A percentile compares a stretch with the other conserved stretches of the same genome.
phyloP scores from a whole-genome alignment of 2,888 invertebrate species.

The Perizoma flavofasciatum region DNA sequence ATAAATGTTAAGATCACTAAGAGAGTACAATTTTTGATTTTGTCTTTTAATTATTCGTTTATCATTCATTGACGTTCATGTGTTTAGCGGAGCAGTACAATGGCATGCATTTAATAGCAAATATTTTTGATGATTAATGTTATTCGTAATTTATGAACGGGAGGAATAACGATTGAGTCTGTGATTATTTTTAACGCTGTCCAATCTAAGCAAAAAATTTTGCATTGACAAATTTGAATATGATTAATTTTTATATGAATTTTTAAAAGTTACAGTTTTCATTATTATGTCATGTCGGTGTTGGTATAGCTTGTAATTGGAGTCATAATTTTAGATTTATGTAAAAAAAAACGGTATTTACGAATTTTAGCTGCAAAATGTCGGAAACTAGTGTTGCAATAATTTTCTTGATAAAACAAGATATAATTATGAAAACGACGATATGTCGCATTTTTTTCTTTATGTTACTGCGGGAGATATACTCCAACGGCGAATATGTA shows the following conservation, averaged over 20 bases:
- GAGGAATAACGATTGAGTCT: slow-evolving; percentile 34
- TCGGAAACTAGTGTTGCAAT: too few relatives aligned
- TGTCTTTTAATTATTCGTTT: slow-evolving; percentile 37
- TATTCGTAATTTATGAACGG: slow-evolving; percentile 48
- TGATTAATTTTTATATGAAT: slow-evolving; percentile 30
- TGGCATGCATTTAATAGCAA: slow-evolving; percentile 76
- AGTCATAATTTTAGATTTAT: too few relatives aligned
- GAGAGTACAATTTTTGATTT: slow-evolving; percentile 59
- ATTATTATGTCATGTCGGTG: not conserved
- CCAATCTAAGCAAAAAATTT: slow-evolving; percentile 36
- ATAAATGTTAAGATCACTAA: slow-evolving; percentile 4
- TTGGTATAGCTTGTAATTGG: not conserved
- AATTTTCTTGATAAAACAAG: too few relatives aligned
- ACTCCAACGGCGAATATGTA: too few relatives aligned
- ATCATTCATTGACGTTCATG: slow-evolving; percentile 33
- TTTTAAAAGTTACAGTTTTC: not conserved
- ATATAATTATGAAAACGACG: too few relatives aligned
- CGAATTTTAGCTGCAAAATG: too few relatives aligned
- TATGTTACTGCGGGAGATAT: too few relatives aligned
- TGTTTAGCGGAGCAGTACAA: slow-evolving; percentile 65
- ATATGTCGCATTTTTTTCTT: too few relatives aligned
- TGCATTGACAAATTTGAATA: slow-evolving; percentile 31
- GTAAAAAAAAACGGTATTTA: too few relatives aligned
- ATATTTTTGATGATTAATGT: slow-evolving; percentile 54
- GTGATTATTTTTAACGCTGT: slow-evolving; percentile 45